Conservation (phyloP, 2,797 vertebrate genomes). For the Anolis apletophallus region DNA sequence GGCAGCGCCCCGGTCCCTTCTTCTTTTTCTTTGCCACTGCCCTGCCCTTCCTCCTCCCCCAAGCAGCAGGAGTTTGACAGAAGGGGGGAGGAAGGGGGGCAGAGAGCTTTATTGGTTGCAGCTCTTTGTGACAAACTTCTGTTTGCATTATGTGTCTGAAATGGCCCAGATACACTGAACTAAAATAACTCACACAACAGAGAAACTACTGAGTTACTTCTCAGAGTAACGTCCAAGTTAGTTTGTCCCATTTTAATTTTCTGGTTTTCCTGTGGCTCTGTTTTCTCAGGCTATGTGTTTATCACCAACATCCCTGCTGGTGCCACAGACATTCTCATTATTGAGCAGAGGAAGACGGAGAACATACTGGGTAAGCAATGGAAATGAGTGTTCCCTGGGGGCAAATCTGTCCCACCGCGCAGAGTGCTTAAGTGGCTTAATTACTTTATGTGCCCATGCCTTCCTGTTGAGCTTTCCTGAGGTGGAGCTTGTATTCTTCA, state of each 20-base stretch:
- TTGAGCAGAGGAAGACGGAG: slow-evolving; percentile 90
- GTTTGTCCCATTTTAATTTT: accelerated
- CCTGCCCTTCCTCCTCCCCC: too few species aligned
- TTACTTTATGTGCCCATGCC: background rate
- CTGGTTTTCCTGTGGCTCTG: slow-evolving; percentile 35
- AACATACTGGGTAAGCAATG: slow-evolving; percentile 86
- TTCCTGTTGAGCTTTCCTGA: background rate
- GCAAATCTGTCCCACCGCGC: background rate
- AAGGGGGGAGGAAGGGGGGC: too few species aligned
- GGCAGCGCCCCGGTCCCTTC: too few species aligned
- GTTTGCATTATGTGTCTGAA: background rate
- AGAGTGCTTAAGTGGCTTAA: background rate
- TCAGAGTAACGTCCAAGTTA: background rate
- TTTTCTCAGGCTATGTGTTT: slow-evolving; percentile 85
- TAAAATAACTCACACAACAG: background rate
- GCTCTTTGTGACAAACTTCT: background rate
- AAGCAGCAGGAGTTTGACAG: too few species aligned
- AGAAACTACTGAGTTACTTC: background rate
- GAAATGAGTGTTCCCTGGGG: background rate
- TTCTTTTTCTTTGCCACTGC: too few species aligned
- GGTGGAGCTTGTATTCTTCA: background rate
- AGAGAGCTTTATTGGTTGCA: too few species aligned
- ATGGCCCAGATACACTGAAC: background rate
- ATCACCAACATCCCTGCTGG: slow-evolving; percentile 89
- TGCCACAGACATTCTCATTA: slow-evolving; percentile 89